Evolutionary conservation across 2,797 vertebrate genomes (phyloP).

Genomic region (Cossypha dichroa): DNA sequence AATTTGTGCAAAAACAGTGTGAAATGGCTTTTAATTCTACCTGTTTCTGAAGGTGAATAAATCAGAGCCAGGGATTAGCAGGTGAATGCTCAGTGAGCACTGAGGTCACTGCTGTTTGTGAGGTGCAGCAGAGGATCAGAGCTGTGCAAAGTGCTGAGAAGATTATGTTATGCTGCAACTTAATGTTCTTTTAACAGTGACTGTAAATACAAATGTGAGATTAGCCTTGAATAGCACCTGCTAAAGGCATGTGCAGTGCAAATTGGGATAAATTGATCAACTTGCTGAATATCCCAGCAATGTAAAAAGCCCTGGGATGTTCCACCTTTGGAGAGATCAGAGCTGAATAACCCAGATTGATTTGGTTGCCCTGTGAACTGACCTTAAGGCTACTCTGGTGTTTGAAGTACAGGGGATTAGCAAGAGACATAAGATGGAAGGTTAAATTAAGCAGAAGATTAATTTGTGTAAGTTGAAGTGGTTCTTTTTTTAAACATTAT

Average conservation of each 20-base stretch:
- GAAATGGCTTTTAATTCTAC: neutral
- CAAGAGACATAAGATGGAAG: neutral
- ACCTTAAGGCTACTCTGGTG: neutral
- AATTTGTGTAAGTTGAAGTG: neutral
- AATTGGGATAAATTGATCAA: neutral
- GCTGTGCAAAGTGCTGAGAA: neutral
- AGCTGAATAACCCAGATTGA: neutral
- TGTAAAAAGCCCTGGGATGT: neutral
- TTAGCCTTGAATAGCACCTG: neutral
- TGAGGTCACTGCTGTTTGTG: neutral
- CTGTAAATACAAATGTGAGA: neutral
- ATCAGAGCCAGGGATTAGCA: neutral
- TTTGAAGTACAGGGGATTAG: neutral
- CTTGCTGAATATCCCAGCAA: neutral
- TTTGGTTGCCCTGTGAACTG: neutral
- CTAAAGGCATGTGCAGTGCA: neutral
- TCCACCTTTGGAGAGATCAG: neutral
- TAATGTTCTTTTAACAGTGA: neutral
- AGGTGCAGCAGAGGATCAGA: neutral
- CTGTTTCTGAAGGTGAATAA: neutral
- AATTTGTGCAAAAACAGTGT: neutral
- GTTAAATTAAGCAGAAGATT: slow-evolving; percentile 12
- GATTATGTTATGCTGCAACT: neutral
- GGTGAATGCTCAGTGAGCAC: neutral
- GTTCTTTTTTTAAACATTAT: neutral